Evolutionary conservation across 2,113 vertebrate genomes (phyloP).

Genomic region (Polypterus senegalus): DNA sequence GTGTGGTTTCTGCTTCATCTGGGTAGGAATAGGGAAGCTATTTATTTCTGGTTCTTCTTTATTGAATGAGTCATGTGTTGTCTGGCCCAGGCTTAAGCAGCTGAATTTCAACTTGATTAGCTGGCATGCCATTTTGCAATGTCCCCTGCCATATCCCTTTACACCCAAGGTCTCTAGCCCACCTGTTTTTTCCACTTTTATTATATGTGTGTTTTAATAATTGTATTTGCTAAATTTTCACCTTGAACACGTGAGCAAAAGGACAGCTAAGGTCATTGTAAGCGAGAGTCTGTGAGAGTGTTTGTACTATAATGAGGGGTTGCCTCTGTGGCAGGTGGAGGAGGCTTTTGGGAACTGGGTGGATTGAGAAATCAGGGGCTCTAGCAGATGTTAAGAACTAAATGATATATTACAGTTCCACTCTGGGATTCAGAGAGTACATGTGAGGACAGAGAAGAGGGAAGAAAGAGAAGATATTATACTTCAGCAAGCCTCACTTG

Average conservation of each 20-base stretch:
- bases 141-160: constrained; percentile 28
- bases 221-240: constrained; percentile 62
- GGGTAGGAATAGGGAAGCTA: constrained; percentile 78
- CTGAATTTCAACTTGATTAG: constrained; percentile 53
- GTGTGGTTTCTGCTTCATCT: constrained; percentile 71
- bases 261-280: constrained; percentile 52
- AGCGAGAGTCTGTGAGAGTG: constrained; percentile 24
- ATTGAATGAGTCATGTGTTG: constrained; percentile 86
- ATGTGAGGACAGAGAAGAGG: constrained; percentile 43
- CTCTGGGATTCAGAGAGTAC: constrained; percentile 64
- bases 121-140: constrained; percentile 60
- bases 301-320: constrained; percentile 61
- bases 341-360: constrained; percentile 64
- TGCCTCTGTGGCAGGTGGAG: constrained; percentile 59
- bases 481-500: constrained; percentile 10
- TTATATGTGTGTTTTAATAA: constrained; percentile 50
- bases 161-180: constrained; percentile 30
- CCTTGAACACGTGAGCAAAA: constrained; percentile 55
- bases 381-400: constrained; percentile 64
- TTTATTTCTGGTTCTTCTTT: constrained; percentile 91
- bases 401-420: constrained; percentile 64
- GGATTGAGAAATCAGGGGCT: constrained; percentile 59
- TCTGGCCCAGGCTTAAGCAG: constrained; percentile 66
- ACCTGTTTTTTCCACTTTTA: constrained; percentile 37
- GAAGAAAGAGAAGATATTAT: constrained; percentile 22